A percentile compares a stretch with the other conserved stretches of the same genome.
Conservation (phyloP, 2,113 vertebrate species). For the Brachyhypopomus occidentalis region DNA sequence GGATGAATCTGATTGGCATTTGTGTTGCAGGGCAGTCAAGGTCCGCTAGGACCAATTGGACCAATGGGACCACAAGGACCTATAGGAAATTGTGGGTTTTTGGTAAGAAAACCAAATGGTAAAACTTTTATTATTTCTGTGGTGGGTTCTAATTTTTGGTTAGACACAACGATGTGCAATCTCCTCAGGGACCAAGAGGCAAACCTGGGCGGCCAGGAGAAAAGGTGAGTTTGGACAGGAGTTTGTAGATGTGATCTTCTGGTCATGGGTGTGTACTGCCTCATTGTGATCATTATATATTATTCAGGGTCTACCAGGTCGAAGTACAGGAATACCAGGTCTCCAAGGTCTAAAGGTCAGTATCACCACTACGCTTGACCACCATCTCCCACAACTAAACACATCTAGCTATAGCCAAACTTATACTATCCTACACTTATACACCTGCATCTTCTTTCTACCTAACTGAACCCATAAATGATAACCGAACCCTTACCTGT, state of each 20-base stretch:
- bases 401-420: neutral
- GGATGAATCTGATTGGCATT: neutral
- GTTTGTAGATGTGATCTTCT: neutral
- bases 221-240: conserved; percentile 63
- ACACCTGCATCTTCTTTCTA: neutral
- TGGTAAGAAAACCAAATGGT: conserved; percentile 42
- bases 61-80: conserved; percentile 55
- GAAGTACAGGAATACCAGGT: conserved; percentile 63
- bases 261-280: neutral
- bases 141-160: neutral
- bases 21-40: conserved; percentile 60
- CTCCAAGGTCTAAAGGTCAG: conserved; percentile 66
- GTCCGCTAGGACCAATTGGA: conserved; percentile 58
- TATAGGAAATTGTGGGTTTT: neutral
- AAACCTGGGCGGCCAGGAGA: conserved; percentile 62
- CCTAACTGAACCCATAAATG: neutral
- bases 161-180: neutral
- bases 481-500: neutral
- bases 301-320: conserved; percentile 70
- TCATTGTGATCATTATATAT: conserved; percentile 3
- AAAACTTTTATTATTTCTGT: neutral
- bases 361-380: neutral
- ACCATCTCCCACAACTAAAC: neutral
- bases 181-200: conserved; percentile 61
- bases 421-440: neutral